Evolutionary conservation across 2,888 invertebrate species (phyloP), one percentile per base, ranked within the genome.

Genomic region (Amaurobius ferox): DNA sequence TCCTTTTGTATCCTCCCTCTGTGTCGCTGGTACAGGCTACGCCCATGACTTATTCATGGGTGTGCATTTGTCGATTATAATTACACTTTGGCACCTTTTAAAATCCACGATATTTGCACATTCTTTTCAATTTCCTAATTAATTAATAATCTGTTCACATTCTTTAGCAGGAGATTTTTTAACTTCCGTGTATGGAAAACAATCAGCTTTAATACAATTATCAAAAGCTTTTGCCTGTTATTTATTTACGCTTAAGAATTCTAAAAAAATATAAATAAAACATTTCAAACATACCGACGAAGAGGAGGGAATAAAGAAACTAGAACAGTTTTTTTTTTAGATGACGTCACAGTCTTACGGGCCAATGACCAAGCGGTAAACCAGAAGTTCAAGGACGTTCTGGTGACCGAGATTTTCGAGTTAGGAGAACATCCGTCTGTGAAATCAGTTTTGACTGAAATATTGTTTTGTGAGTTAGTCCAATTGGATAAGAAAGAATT

Each of bases 301-400:
- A 19, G 5, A 19, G 1, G 23, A 11, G 23, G 5, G 5, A 3
- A 55, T 55, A 70, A 74, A 35, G 40, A 32, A 81, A 62, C 62
- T 73, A 32, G 81, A 76, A 81, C 74, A 64, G 61, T 62, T 62
- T 70, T 44, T 35, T 39, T 28, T 7, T 19, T 30, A 6, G 62
- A 19, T 73, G 72, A 81, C 81, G 81, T 81, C 81, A 81, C 29
- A 11, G 7, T 30, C 68, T 19, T 23, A 81, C 61, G 81, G 81
- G 81, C 81, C 81, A 81, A 81, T 81, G 44, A 74, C 81, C 74
- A 81, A 39, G 61, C 67, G 55, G 30, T 26, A 74, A 74, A 74
- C 62, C 61, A 74, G 81, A 81, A 81, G 81, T 81, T 81, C 81
- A 81, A 81, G 81, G 81, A 74, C 81, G 81, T 74, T 81, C 80